phyloP scores from a whole-genome alignment of 2,797 vertebrate genomes.

The Tachyglossus aculeatus region DNA sequence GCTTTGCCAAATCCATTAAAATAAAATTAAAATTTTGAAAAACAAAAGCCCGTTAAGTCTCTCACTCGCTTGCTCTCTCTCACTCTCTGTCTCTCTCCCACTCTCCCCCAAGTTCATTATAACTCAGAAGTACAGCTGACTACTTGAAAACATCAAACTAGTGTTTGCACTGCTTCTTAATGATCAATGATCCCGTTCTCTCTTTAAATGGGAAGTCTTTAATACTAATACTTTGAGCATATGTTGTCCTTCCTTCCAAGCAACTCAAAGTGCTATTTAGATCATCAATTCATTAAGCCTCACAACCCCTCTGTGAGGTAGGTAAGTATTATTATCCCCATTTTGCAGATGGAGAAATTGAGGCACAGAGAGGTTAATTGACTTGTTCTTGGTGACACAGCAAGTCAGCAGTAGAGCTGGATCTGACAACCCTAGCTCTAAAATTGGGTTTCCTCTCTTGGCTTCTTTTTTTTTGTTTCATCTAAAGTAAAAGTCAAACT shows the following conservation, averaged over 20 bases:
- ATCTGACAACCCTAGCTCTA: not conserved
- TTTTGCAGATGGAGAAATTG: conserved; percentile 47
- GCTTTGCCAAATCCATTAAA: conserved; percentile 18
- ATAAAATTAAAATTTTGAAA: conserved; percentile 17
- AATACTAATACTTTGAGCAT: not conserved
- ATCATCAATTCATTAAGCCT: conserved; percentile 13
- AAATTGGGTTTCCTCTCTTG: not conserved
- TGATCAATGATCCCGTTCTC: not conserved
- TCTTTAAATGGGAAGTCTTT: no score
- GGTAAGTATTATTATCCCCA: conserved; percentile 48
- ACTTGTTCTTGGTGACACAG: conserved; percentile 20
- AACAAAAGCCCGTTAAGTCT: not conserved
- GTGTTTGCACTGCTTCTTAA: not conserved
- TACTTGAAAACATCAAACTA: not conserved
- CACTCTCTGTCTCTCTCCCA: conserved; percentile 9
- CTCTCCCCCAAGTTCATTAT: not conserved
- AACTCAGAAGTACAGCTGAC: conserved; percentile 5
- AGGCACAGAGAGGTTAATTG: conserved; percentile 30
- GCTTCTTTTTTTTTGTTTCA: not conserved
- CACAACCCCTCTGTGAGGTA: conserved; percentile 54
- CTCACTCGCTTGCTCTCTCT: conserved; percentile 12
- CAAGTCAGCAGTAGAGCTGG: conserved; percentile 2
- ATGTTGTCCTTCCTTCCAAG: not conserved
- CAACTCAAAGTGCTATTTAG: not conserved
- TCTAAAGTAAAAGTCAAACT: not conserved